Evolutionary conservation across 2,888 invertebrate species (phyloP).

Genomic region (Hypercompe scribonia): DNA sequence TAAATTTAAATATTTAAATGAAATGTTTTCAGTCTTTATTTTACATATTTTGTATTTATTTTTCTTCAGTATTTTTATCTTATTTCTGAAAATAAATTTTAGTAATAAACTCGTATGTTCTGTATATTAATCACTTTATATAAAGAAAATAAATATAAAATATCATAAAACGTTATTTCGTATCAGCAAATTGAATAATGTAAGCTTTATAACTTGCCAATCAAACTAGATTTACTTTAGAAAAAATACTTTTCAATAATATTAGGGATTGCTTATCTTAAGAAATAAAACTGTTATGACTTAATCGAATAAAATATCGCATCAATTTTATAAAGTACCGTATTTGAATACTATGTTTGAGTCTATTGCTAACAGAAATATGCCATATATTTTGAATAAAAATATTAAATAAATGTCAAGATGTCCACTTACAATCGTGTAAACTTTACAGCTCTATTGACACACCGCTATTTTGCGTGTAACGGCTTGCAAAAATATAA

Average conservation of each 20-base stretch:
- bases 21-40: neutral
- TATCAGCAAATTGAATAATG: neutral
- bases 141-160: neutral
- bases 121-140: neutral
- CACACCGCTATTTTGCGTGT: neutral
- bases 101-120: neutral
- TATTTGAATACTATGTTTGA: neutral
- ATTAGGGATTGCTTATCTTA: no score
- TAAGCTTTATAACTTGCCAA: no score
- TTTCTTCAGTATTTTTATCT: neutral
- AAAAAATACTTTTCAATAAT: no score
- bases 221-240: neutral
- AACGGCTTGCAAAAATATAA: neutral
- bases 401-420: neutral
- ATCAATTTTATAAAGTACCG: no score
- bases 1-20: neutral
- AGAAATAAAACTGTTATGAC: no score
- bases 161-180: neutral
- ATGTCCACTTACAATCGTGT: neutral
- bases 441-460: neutral
- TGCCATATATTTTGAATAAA: neutral
- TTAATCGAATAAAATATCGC: no score
- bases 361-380: neutral
- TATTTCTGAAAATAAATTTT: neutral
- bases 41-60: no score